A percentile compares a stretch with the other conserved stretches of the same genome.
These are phyloP conservation scores for Phyllopteryx taeniolatus DNA, from an alignment of 2,113 vertebrate genomes.

Conservation along the genomic window DNA sequence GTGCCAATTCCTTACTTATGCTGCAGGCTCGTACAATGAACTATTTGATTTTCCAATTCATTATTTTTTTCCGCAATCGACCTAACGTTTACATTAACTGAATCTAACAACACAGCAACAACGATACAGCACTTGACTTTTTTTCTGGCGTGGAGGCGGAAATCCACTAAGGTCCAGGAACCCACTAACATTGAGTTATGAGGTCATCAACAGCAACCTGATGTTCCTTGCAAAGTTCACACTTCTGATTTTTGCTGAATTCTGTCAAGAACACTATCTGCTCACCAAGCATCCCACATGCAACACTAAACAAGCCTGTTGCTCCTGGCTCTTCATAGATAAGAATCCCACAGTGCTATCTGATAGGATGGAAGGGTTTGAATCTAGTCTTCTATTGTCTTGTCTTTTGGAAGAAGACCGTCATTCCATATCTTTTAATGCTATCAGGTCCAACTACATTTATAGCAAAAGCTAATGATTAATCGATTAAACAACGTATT, in stretches of 20 bases:
- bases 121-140: constrained; percentile 1
- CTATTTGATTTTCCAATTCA: constrained; percentile 67
- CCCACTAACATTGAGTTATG: constrained; percentile 38
- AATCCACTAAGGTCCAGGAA: constrained; percentile 30
- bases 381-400: no score
- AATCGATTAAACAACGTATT: no score
- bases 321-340: no score
- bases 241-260: neutral
- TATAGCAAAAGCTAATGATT: no score
- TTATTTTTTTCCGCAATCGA: constrained; percentile 39
- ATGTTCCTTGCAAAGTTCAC: neutral
- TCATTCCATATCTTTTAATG: no score
- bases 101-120: neutral
- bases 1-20: constrained; percentile 31
- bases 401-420: no score
- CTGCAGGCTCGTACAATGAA: constrained; percentile 36
- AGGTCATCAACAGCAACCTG: constrained; percentile 36
- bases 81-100: constrained; percentile 4
- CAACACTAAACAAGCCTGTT: no score
- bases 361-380: no score
- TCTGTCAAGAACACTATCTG: neutral
- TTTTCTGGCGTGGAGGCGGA: constrained; percentile 39
- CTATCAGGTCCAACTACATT: no score
- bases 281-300: no score
- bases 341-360: no score